phyloP scores from a whole-genome alignment of 2,113 vertebrate genomes.

The Nothocercus nigrocapillus region DNA sequence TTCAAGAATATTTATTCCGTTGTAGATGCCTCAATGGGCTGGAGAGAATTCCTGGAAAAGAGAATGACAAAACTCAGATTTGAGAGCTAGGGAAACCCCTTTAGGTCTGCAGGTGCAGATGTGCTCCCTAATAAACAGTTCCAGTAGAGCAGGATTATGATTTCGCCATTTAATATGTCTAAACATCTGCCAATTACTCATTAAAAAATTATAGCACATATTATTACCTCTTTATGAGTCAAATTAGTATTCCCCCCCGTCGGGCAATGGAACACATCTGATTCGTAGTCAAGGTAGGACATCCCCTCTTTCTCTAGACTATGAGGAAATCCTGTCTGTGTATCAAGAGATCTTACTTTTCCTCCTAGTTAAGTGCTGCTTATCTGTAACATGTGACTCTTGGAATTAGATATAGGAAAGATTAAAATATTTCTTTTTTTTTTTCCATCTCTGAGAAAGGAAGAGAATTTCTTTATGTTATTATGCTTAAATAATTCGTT shows the following conservation, averaged over 20 bases:
- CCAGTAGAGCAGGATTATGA: background rate
- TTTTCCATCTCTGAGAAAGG: background rate
- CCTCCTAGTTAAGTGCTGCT: background rate
- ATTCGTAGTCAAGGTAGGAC: background rate
- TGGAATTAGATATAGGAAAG: background rate
- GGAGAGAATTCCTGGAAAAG: background rate
- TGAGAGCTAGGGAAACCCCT: background rate
- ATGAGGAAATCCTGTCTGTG: background rate
- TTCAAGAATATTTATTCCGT: background rate
- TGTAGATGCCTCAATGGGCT: background rate
- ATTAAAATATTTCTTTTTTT: background rate
- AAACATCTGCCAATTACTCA: background rate
- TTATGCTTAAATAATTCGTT: background rate
- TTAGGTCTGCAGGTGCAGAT: background rate
- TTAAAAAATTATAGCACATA: background rate
- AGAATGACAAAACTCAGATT: constrained; percentile 1
- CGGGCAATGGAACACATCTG: background rate
- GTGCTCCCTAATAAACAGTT: background rate
- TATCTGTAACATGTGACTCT: background rate
- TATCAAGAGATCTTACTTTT: background rate
- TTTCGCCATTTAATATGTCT: background rate
- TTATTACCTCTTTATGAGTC: background rate
- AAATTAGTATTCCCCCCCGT: background rate
- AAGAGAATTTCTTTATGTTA: background rate
- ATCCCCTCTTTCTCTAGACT: background rate